phyloP scores from a whole-genome alignment of 2,888 invertebrate genomes.

The Agrenia bidenticulata region DNA sequence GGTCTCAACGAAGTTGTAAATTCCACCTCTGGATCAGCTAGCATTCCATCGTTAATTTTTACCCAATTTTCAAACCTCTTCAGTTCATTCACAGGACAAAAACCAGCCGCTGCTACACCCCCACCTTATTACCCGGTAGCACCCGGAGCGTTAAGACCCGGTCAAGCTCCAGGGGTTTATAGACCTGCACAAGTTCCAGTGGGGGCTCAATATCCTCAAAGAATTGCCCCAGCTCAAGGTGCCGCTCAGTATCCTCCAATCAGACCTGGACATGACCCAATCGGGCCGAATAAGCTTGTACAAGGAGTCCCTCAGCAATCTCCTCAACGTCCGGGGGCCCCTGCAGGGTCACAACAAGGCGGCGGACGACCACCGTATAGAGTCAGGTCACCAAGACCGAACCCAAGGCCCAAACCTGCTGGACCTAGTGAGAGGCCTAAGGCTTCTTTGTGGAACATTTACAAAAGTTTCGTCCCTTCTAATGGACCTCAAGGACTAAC shows the following conservation, averaged over 20 bases:
- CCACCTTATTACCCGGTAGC: slow-evolving; percentile 5
- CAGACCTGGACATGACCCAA: too few relatives aligned
- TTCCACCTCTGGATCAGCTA: not conserved
- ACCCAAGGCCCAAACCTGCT: not conserved
- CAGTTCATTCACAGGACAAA: not conserved
- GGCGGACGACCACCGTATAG: not conserved
- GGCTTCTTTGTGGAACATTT: slow-evolving; percentile 9
- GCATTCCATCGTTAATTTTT: slow-evolving; percentile 10
- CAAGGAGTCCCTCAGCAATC: not conserved
- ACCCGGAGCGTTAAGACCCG: slow-evolving; percentile 1
- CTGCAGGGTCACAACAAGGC: too few relatives aligned
- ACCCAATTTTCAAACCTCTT: not conserved
- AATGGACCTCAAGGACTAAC: not conserved
- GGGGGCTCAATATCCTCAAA: too few relatives aligned
- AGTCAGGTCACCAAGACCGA: not conserved
- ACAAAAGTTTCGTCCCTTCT: slow-evolving; percentile 1
- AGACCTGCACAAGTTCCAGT: too few relatives aligned
- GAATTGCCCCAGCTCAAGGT: too few relatives aligned
- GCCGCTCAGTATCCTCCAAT: too few relatives aligned
- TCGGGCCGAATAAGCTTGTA: too few relatives aligned
- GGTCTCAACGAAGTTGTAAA: slow-evolving; percentile 15
- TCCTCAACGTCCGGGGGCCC: too few relatives aligned
- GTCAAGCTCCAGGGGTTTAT: not conserved
- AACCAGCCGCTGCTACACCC: not conserved
- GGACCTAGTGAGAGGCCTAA: not conserved